Base-by-base conservation (phyloP, 2,113 vertebrate species). In the Apteryx mantelli region DNA sequence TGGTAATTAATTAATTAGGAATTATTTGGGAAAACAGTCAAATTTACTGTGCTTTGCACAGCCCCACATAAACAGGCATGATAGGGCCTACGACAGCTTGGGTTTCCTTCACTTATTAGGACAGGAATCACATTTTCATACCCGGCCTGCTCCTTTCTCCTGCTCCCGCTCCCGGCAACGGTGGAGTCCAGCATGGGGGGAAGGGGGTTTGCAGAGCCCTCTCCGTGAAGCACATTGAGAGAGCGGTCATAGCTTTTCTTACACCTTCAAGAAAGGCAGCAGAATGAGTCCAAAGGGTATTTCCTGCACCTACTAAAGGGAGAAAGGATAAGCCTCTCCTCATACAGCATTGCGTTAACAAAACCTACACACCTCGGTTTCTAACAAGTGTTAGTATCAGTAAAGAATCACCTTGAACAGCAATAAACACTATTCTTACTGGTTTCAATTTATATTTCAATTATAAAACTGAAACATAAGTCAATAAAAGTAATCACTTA, bases 61-160 rank as follows among this genome's bases (percentile, higher is more conserved):
- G 16, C 22, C 69, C 53, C 32, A 5, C 46, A 4, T 11, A 9
- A 42, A 28, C 20, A 5, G 76, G 61, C 61, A 63, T 1, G 16
- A 40, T 15, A 20, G 3, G 13, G 36, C 7, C 15, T n/a, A 2
- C 30, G 7, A 22, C 44, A 58, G 15, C 32, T 2, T 1, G 30
- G 14, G 61, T 79, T 64, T 38, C 3, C 64, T 61, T 8, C 5
- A 7, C 30, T 11, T 17, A 10, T 2, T 6, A 11, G 52, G 12
- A 30, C 1, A 3, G 28, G 14, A 13, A 1, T 5, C 12, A 12
- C 46, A 8, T 19, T 4, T 11, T 44, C 73, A 18, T 28, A 1
- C 24, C 3, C 18, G 13, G 17, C 4, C 40, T 17, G 3, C 7
- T 32, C 36, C 40, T 30, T 20, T 30, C 66, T 14, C 20, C 63